Base-by-base conservation (phyloP, 2,797 vertebrate genomes). In the Paedocypris micromegethes region DNA sequence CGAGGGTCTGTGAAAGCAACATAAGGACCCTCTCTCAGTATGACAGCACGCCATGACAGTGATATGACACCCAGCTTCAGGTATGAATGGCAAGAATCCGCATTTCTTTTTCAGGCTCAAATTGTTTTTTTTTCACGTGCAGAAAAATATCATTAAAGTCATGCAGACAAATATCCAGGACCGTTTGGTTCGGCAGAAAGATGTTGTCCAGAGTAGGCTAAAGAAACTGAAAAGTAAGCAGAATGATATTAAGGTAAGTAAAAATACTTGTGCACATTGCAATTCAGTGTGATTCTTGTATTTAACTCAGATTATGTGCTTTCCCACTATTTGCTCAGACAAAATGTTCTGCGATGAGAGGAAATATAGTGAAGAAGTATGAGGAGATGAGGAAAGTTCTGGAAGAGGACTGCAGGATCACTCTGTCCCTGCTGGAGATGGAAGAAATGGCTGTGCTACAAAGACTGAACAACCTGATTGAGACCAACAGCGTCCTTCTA, bases 391-490 rank as follows among this genome's bases (percentile, higher is more conserved):
- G 80, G 68, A 77, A 64, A 1, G 68, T 86, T 7, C 74, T 91
- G 72, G 84, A 88, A 5, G 81, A 89, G 62, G 88, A 90, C 74
- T 64, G 88, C 70, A 86, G 76, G 72, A 68, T 79, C 44, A 87
- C 88, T 0, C 72, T 91, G 45, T 81, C 84, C 40, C 85, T 88
- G 53, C 79, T 91, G 70, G 89, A 90, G 71, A 83, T 87, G 77
- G 88, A 90, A 75, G 84, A 89, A 73, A 75, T 72, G 3, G 90
- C 88, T 5, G 83, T 81, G 1, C 70, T 84, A 55, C 79, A 74
- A 2, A 75, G 80, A 9, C 73, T 91, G 63, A 86, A 90, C 5
- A 76, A 80, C 9, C 77, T 86, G 9, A 84, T 88, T 78, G 85
- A 89, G 66, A 82, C 37, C 42, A 88, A 83, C 85, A 80, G 81